Base-by-base conservation (phyloP, 2,113 vertebrate genomes). In the Sterrhoptilus dennistouni region DNA sequence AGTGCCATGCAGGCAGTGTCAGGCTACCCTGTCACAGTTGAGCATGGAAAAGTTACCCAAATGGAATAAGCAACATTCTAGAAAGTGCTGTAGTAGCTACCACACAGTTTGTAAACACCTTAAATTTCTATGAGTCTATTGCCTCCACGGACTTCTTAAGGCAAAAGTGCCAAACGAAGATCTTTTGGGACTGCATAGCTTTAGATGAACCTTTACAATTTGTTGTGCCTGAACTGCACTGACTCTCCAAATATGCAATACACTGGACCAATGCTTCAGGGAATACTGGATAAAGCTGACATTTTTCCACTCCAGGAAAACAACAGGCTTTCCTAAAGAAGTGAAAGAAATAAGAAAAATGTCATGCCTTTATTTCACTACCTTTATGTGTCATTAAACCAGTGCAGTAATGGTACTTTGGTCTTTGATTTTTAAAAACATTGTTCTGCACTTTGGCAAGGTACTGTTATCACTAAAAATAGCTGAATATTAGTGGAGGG, bases 81-180 rank as follows among this genome's bases (percentile, higher is more conserved):
- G 64, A 83, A 94, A 89, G 56, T 23, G 14, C 68, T 71, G 60
- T n/a, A 82, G 56, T 66, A 64, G 76, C 56, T 89, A 80, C 65
- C 53, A 71, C 6, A 40, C 49, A 21, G 70, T 90, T 83, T 92
- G 82, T 85, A 93, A 96, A 94, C 93, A 93, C 69, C 84, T 93
- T 91, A 87, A 81, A 95, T 65, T 95, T 96, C 95, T 82, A 83
- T 87, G 92, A 96, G 72, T 71, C 69, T 89, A 66, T 54, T 84
- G 80, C 56, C 90, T 94, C 60, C 56, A 7, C 1, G 87, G 92
- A 82, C 35, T 78, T 95, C 95, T 87, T 35, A 50, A 87, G 77
- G 80, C 80, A 66, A 44, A 94, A 97, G 72, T 89, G 89, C 64
- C 93, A 92, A 70, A 71, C 3, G 4, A 82, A 60, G 52, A 83